phyloP scores from a whole-genome alignment of 2,888 invertebrate genomes.

The Meiosimyza platycephala region DNA sequence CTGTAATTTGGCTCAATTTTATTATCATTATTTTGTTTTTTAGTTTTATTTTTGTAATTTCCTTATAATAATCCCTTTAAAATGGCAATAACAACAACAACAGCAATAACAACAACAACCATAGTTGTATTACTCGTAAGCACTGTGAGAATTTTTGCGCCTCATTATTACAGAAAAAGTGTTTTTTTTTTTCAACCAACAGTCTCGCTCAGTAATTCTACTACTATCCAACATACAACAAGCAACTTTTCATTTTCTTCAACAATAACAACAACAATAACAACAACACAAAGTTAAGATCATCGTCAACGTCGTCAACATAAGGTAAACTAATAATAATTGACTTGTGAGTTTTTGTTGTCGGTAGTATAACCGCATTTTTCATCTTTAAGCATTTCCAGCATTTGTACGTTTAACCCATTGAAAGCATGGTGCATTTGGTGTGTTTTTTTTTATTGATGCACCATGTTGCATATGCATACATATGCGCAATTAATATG shows the following conservation, averaged over 20 bases:
- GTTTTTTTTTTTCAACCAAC: background rate
- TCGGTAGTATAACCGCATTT: background rate
- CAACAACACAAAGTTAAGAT: background rate
- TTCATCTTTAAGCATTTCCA: constrained; percentile 9
- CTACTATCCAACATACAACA: no score
- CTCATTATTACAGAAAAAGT: background rate
- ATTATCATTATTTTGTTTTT: constrained; percentile 5
- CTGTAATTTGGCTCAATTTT: constrained; percentile 2
- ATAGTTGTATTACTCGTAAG: background rate
- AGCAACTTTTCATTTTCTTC: background rate
- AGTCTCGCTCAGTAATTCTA: background rate
- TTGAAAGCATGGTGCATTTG: background rate
- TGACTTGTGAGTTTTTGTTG: constrained; percentile 22
- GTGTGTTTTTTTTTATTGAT: no score
- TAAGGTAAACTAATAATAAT: constrained; percentile 28
- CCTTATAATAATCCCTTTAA: background rate
- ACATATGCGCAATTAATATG: no score
- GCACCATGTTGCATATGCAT: no score
- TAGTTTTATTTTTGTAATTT: background rate
- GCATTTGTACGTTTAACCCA: constrained; percentile 23
- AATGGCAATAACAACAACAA: background rate
- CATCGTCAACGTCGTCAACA: background rate
- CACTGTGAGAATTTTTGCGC: constrained; percentile 28
- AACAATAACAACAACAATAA: background rate
- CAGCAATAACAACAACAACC: constrained; percentile 8